Conservation (phyloP, 92 coral and sea anemone species). For the Palythoa grandis region DNA sequence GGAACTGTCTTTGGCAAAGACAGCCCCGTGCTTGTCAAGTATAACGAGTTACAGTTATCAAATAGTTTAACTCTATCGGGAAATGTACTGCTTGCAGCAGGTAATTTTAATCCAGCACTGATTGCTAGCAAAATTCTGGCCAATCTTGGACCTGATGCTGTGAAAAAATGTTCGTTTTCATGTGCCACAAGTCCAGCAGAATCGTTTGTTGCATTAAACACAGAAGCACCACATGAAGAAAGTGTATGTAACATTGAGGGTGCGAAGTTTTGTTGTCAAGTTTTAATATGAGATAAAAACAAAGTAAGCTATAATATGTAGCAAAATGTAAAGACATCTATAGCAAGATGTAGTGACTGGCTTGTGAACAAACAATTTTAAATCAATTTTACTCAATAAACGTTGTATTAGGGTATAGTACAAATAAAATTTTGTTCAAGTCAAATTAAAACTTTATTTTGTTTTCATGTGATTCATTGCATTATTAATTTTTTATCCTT, state of each 20-base stretch:
- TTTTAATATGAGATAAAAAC: conserved; percentile 25
- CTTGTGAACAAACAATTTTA: neutral
- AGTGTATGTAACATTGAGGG: conserved; percentile 25
- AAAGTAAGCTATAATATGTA: neutral
- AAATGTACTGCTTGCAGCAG: conserved; percentile 55
- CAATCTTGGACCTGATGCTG: conserved; percentile 37
- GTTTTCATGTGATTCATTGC: neutral
- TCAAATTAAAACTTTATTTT: neutral
- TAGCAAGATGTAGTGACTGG: no score
- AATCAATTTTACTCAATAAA: neutral
- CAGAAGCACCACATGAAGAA: conserved; percentile 29
- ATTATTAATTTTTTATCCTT: neutral
- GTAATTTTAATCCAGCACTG: conserved; percentile 40
- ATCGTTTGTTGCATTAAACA: conserved; percentile 44
- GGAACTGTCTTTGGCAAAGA: conserved; percentile 81
- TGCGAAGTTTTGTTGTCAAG: conserved; percentile 47
- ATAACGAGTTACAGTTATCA: conserved; percentile 66
- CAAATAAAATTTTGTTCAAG: neutral
- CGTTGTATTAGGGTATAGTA: neutral
- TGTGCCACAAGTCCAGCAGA: conserved; percentile 37
- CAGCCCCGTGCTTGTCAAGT: conserved; percentile 75
- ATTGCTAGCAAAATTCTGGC: conserved; percentile 54
- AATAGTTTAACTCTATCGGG: conserved; percentile 73
- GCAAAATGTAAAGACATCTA: no score
- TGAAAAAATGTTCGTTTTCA: conserved; percentile 51